Percentiles rank a stretch among this genome's conserved stretches.
Conservation (phyloP, 2,888 invertebrate genomes). For the Heterodera filipjevi region DNA sequence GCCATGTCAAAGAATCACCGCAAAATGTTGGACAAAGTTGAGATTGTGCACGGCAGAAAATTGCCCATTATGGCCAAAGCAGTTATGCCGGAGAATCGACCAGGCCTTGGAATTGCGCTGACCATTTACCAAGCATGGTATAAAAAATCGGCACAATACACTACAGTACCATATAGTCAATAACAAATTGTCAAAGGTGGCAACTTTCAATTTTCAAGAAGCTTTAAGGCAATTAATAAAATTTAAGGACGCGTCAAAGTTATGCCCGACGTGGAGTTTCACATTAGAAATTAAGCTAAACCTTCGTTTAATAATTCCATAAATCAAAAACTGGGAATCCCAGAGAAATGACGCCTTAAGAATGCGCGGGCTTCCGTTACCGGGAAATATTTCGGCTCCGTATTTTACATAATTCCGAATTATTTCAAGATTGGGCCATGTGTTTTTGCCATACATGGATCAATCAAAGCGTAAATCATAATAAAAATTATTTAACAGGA, state of each 20-base stretch:
- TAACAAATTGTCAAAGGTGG: background rate
- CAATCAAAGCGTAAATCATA: background rate
- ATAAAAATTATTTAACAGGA: background rate
- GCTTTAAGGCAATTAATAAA: no score
- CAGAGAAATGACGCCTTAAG: no score
- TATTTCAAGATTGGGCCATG: no score
- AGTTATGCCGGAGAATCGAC: conserved; percentile 4
- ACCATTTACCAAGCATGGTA: conserved; percentile 7
- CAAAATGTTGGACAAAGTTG: conserved; percentile 20
- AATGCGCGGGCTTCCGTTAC: no score
- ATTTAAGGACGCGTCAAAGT: no score
- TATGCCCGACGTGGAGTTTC: no score
- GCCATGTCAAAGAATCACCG: conserved; percentile 1
- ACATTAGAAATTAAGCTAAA: no score
- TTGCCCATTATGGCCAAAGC: background rate
- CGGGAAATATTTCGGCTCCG: no score
- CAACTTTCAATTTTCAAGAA: background rate
- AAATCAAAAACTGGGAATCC: no score
- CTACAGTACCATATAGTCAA: background rate
- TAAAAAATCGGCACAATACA: background rate
- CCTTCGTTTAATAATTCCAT: no score
- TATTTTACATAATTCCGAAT: no score
- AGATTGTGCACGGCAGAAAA: background rate
- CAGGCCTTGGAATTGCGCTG: background rate
- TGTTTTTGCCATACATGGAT: background rate